These are phyloP conservation scores for Holotrichia oblita DNA, from an alignment of 1,140 invertebrate genomes.

Conservation along the genomic window DNA sequence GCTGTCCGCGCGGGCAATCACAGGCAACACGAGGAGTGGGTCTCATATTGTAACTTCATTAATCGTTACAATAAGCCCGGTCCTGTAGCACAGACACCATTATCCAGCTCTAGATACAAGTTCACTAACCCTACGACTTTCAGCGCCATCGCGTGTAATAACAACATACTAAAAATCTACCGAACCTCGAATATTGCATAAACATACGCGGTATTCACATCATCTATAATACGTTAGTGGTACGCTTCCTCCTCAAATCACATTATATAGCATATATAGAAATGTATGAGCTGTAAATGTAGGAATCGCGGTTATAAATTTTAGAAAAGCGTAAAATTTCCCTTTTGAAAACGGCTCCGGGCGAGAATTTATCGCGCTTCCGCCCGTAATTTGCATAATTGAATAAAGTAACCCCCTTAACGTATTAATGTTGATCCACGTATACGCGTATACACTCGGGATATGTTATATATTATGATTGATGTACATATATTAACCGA, in stretches of 20 bases:
- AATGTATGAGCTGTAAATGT: constrained; percentile 20
- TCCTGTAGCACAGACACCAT: no score
- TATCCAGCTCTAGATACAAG: no score
- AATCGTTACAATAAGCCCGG: no score
- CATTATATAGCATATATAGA: not conserved
- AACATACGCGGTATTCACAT: not conserved
- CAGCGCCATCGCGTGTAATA: not conserved
- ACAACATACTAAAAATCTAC: not conserved
- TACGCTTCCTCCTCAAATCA: not conserved
- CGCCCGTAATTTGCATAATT: constrained; percentile 16
- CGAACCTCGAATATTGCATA: not conserved
- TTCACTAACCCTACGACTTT: not conserved
- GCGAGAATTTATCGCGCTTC: not conserved
- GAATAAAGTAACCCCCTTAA: not conserved
- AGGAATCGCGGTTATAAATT: not conserved
- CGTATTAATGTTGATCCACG: not conserved
- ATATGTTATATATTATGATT: not conserved
- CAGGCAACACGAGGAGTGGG: no score
- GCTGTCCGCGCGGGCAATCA: no score
- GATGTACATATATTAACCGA: constrained; percentile 14
- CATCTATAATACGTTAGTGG: not conserved
- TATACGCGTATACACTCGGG: not conserved
- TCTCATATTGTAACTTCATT: no score
- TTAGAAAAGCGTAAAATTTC: not conserved
- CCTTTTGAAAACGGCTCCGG: not conserved